These are phyloP conservation scores for Athetis lepigone DNA, from an alignment of 2,888 invertebrate genomes.

Conservation along the genomic window DNA sequence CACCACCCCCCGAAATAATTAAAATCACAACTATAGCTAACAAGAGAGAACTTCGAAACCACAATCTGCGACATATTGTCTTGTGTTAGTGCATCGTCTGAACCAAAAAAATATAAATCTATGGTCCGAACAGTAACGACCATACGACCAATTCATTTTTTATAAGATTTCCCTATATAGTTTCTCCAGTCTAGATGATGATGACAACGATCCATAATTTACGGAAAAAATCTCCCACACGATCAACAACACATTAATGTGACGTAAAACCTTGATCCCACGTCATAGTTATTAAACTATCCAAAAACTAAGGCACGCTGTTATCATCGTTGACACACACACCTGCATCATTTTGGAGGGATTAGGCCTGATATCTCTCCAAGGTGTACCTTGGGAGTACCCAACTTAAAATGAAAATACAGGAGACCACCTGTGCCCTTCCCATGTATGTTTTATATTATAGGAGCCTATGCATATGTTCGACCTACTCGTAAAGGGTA, in stretches of 20 bases:
- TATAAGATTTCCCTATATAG: too few relatives aligned
- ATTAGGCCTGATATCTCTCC: constrained; percentile 54
- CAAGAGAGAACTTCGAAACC: too few relatives aligned
- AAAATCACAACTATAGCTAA: too few relatives aligned
- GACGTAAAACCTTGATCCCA: neutral
- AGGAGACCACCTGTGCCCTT: constrained; percentile 42
- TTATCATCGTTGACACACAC: constrained; percentile 28
- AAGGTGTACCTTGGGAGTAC: constrained; percentile 52
- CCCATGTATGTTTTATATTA: constrained; percentile 15
- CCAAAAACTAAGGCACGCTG: constrained; percentile 22
- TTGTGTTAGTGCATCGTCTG: too few relatives aligned
- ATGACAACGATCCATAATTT: too few relatives aligned
- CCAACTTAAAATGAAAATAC: constrained; percentile 54
- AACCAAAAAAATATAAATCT: too few relatives aligned
- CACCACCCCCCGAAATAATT: too few relatives aligned
- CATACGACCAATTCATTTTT: too few relatives aligned
- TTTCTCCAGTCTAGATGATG: too few relatives aligned
- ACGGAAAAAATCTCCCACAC: neutral
- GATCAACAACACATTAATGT: constrained; percentile 10
- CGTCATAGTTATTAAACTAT: constrained; percentile 25
- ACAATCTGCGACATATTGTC: too few relatives aligned
- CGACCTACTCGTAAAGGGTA: neutral
- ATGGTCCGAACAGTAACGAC: too few relatives aligned
- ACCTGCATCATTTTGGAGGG: constrained; percentile 41
- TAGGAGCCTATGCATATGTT: constrained; percentile 5